Evolutionary conservation across 2,888 invertebrate genomes (phyloP).

Genomic region (Silvanus unidentatus): DNA sequence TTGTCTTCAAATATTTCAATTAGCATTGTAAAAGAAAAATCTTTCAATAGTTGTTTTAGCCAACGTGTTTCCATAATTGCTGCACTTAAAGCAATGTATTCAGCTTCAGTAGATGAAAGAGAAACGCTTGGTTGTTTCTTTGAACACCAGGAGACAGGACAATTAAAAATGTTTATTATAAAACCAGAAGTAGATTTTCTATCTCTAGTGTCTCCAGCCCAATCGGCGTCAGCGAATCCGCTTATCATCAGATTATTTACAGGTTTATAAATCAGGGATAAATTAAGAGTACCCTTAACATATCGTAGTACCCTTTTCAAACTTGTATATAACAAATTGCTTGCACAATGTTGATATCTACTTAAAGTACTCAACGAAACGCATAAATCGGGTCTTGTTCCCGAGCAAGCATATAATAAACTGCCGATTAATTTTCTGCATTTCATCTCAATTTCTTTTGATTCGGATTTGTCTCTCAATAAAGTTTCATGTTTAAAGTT

Average conservation of each 20-base stretch:
- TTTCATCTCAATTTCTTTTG: neutral
- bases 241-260: neutral
- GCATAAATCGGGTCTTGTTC: neutral
- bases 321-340: neutral
- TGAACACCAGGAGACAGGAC: constrained; percentile 2
- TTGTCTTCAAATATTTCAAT: constrained; percentile 4
- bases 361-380: neutral
- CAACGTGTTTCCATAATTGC: constrained; percentile 6
- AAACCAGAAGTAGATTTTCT: constrained; percentile 6
- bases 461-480: neutral
- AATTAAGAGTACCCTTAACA: neutral
- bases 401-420: neutral
- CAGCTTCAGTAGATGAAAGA: constrained; percentile 7
- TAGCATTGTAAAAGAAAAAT: neutral
- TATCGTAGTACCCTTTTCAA: constrained; percentile 1
- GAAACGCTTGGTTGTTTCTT: constrained; percentile 1
- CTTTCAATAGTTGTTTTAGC: constrained; percentile 3
- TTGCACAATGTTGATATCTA: constrained; percentile 1
- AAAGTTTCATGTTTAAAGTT: neutral
- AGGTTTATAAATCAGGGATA: neutral
- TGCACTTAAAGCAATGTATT: constrained; percentile 1
- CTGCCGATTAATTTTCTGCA: neutral
- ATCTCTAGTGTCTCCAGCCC: neutral
- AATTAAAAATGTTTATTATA: constrained; percentile 2
- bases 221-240: neutral